phyloP scores from a whole-genome alignment of 2,888 invertebrate genomes.

The Lissonota sp. region DNA sequence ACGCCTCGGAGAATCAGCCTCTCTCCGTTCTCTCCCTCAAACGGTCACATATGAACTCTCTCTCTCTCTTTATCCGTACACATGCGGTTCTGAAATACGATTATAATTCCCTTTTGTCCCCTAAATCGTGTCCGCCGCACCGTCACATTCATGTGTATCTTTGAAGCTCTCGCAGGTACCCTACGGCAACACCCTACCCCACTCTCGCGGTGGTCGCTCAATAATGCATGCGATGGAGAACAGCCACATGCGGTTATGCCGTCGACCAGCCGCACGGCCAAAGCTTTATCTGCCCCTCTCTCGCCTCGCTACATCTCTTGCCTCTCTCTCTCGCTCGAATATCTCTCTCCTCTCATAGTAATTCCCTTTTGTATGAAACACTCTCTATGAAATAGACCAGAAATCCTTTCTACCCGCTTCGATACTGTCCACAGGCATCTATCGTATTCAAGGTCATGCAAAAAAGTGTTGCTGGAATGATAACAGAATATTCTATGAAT shows the following conservation, averaged over 20 bases:
- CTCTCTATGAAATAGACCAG: background rate
- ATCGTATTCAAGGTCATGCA: no score
- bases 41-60: constrained; percentile 1
- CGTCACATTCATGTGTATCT: constrained; percentile 57
- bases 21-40: constrained; percentile 5
- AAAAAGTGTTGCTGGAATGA: no score
- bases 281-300: constrained; percentile 67
- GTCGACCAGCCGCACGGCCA: constrained; percentile 52
- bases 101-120: constrained; percentile 76
- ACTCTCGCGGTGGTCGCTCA: constrained; percentile 64
- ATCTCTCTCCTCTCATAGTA: constrained; percentile 8
- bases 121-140: constrained; percentile 63
- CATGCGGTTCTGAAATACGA: constrained; percentile 72
- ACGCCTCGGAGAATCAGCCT: constrained; percentile 67
- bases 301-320: constrained; percentile 59
- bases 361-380: background rate
- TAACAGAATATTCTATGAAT: no score
- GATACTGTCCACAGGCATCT: no score
- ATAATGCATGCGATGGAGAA: constrained; percentile 72
- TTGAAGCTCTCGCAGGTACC: constrained; percentile 51
- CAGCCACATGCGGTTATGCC: constrained; percentile 61
- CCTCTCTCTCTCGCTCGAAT: constrained; percentile 18
- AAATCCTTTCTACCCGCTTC: no score
- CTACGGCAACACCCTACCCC: constrained; percentile 33
- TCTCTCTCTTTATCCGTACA: constrained; percentile 32